Evolutionary conservation across 2,113 vertebrate species (phyloP).

Genomic region (Nothocercus julius): DNA sequence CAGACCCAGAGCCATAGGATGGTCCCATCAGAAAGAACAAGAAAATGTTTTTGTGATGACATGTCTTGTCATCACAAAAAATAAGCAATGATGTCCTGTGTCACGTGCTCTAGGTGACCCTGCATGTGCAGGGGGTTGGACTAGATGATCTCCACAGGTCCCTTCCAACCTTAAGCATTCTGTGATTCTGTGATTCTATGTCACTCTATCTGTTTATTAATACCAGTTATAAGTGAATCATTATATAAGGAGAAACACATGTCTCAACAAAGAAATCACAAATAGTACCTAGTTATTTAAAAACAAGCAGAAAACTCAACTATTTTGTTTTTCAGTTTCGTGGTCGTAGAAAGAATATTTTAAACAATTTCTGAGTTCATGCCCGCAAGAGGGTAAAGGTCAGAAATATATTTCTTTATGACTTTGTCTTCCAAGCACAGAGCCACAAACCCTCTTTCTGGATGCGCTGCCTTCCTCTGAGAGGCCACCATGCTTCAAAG

Average conservation of each 20-base stretch:
- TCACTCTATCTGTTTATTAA: not conserved
- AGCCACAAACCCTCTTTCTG: not conserved
- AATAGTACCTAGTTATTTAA: not conserved
- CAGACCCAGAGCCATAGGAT: not conserved
- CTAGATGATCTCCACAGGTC: no score
- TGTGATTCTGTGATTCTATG: no score
- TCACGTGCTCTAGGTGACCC: no score
- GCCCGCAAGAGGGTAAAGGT: not conserved
- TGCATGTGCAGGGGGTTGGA: no score
- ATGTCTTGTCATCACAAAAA: no score
- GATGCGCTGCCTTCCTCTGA: rapidly evolving
- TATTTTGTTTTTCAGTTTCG: not conserved
- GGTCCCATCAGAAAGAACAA: rapidly evolving
- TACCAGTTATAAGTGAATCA: not conserved
- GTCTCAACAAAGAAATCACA: not conserved
- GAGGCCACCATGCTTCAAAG: rapidly evolving
- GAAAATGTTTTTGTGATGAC: not conserved
- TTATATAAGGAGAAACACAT: not conserved
- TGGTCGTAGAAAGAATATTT: not conserved
- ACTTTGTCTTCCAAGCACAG: not conserved
- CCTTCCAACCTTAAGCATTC: no score
- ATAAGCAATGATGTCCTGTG: no score
- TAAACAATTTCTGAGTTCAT: not conserved
- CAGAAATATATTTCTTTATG: not conserved
- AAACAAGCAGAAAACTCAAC: not conserved